Percentiles rank a stretch among this genome's conserved stretches.
Evolutionary conservation across 2,797 vertebrate species (phyloP).

Genomic region (Psittacula echo): DNA sequence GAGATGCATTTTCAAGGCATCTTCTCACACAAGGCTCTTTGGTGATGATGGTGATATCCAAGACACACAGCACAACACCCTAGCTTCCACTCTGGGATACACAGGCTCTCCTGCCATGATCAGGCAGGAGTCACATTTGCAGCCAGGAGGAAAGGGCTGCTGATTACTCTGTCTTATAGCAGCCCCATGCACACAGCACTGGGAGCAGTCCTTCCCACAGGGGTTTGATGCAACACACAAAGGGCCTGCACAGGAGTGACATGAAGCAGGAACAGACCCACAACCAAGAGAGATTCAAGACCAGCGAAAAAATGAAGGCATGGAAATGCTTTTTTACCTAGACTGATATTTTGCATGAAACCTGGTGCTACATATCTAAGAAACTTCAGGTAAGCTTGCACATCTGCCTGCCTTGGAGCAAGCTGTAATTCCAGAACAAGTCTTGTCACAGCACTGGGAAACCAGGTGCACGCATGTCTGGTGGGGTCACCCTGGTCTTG

Average conservation of each 20-base stretch:
- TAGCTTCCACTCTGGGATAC: neutral
- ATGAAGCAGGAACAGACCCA: neutral
- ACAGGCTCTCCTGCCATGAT: neutral
- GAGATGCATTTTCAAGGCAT: neutral
- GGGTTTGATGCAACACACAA: neutral
- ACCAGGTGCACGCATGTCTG: accelerated
- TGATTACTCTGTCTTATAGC: neutral
- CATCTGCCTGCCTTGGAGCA: neutral
- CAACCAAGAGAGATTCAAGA: neutral
- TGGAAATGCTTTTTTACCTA: neutral
- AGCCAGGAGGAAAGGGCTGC: neutral
- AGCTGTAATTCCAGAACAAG: neutral
- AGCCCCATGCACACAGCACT: neutral
- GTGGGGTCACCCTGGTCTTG: neutral
- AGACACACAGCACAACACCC: neutral
- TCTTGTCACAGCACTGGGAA: neutral
- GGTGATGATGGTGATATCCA: neutral
- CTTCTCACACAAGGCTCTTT: neutral
- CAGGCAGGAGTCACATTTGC: neutral
- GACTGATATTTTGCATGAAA: neutral
- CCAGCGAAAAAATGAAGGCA: neutral
- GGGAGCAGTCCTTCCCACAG: neutral
- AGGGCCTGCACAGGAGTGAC: neutral
- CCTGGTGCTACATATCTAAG: neutral
- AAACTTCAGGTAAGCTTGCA: neutral